Base-by-base conservation (phyloP, 1,140 invertebrate genomes). In the Scaptomyza montana region DNA sequence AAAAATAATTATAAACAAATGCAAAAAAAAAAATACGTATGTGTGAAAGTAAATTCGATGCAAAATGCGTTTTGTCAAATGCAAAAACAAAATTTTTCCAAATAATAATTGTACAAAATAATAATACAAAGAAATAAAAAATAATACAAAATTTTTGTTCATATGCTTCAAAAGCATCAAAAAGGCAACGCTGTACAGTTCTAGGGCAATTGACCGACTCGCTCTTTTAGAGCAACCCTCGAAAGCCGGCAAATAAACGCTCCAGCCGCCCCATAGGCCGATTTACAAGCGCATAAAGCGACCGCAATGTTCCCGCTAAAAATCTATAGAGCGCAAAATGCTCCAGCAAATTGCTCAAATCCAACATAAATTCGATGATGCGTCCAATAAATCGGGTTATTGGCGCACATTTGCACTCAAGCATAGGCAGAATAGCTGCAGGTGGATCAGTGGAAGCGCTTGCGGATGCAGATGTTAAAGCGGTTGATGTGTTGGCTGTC, bases 371-470 rank as follows among this genome's bases (percentile, higher is more conserved):
- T 19, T 92, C 89, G 46, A 92, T 89, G 49, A 80, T 51, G 19
- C 87, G 80, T n/a, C 90, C 91, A 63, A 92, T 69, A 68, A 92
- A 92, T 12, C 91, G 91, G 45, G 89, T 90, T 59, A 92, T 92
- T 28, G 89, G 81, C 65, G 85, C 90, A 80, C 91, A 92, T 64
- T 91, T 79, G 85, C 91, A 92, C 74, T 91, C 77, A 49, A 30
- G 30, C 41, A 39, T 47, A 49, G 64, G 41, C 30, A 13, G 21
- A 6, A 13, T 41, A 39, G 21, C 21, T 39, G 46, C 10, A n/a
- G 61, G 61, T 47, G 43, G 41, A 47, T 39, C 43, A 6, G 70
- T 36, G 7, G 56, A 13, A 10, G 55, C 50, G 28, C 28, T 46
- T 28, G 28, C 50, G 43, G 33, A 1, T 6, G 30, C 7, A 33